These are phyloP conservation scores for Myotis vivesi DNA, from an alignment of 2,797 vertebrate species.

Conservation along the genomic window DNA sequence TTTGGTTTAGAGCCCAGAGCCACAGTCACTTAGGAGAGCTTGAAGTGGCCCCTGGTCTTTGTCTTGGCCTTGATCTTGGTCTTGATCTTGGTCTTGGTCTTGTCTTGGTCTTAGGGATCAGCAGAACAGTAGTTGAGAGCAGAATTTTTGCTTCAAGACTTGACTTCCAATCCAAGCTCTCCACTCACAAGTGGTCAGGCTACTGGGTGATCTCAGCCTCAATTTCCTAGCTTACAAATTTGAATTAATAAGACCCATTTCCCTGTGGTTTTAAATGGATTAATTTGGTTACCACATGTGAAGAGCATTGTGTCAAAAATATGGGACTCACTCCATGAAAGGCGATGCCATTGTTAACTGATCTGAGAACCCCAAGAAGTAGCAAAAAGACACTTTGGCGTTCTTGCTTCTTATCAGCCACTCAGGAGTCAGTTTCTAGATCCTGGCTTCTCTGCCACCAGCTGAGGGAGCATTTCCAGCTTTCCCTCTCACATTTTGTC, in stretches of 20 bases:
- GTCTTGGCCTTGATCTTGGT: background rate
- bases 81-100: background rate
- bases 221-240: background rate
- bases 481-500: background rate
- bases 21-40: background rate
- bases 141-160: background rate
- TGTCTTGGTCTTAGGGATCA: background rate
- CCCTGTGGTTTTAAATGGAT: background rate
- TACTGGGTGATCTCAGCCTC: background rate
- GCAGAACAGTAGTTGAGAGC: background rate
- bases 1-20: background rate
- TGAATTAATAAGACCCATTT: background rate
- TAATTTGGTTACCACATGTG: background rate
- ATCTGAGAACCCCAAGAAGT: background rate
- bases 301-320: background rate
- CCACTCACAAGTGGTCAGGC: background rate
- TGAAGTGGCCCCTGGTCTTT: background rate
- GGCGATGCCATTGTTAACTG: background rate
- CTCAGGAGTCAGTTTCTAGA: background rate
- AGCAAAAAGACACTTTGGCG: background rate
- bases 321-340: background rate
- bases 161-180: background rate
- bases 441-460: slow-evolving; percentile 3
- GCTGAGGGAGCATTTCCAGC: slow-evolving; percentile 69
- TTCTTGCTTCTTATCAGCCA: background rate